Evolutionary conservation across 1,140 invertebrate species (phyloP), one percentile per base, ranked within the genome.

Genomic region (Bombus turneri): DNA sequence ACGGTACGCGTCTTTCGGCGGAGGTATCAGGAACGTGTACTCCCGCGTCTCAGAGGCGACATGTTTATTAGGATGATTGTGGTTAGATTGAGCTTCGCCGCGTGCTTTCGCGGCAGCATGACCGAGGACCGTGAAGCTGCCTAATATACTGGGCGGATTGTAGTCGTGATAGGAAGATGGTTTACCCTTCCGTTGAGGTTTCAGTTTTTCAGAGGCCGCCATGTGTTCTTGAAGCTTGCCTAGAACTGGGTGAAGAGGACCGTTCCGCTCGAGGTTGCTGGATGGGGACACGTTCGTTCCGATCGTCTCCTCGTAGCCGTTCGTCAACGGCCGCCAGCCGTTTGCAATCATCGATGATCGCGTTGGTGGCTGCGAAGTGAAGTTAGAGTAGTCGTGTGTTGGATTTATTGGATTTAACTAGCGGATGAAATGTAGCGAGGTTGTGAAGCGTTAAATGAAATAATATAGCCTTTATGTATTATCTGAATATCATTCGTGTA

Each of bases 91-190:
- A 6, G 53, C 37, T 39, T 92, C 89, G 28, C 88, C 92, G 25
- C 95, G 91, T 2, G 93, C 92, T 74, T 95, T 95, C 0, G 94
- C 78, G 2, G 94, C 92, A 2, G 93, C 93, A 69, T 95, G 94
- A 1, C 95, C 93, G 41, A 95, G 95, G 0, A 94, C 91, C 34
- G 92, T 94, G 69, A 95, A 95, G 39, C 94, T 95, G 8, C 95
- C 95, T 10, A 96, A 87, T 76, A 96, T 95, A 76, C 93, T 95
- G 0, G 95, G 94, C 0, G 95, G 95, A 83, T 28, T 93, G 85
- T 92, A 94, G 10, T 95, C 94, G 28, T 93, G 91, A 9, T 86
- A 59, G 15, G 71, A 72, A 0, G 31, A 64, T 12, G 91, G 92
- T 66, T 93, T 93, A 6, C 87, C 80, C 72, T 93, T 92, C 3